Conservation (phyloP, 2,888 invertebrate species). For the Embidobia sp. region DNA sequence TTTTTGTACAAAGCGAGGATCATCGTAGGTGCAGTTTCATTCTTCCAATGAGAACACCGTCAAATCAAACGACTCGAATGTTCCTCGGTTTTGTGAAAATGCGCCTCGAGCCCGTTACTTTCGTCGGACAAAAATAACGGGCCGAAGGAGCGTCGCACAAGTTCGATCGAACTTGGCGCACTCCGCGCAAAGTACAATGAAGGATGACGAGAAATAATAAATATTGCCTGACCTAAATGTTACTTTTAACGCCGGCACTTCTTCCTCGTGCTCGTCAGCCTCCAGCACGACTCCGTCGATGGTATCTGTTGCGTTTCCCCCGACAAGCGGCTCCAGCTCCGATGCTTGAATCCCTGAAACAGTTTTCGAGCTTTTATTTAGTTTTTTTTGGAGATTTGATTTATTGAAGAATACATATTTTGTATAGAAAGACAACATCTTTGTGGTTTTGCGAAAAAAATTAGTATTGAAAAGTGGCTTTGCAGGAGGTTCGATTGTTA, state of each 20-base stretch:
- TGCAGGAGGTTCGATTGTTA: no score
- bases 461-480: no score
- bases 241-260: conserved; percentile 75
- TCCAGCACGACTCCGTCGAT: conserved; percentile 78
- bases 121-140: background rate
- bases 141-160: no score
- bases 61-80: no score
- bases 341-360: conserved; percentile 75
- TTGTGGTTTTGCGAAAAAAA: no score
- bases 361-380: no score
- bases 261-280: conserved; percentile 78
- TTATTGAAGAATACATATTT: no score
- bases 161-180: no score
- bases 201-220: conserved; percentile 26
- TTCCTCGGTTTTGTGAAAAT: background rate
- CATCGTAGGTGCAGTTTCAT: conserved; percentile 71
- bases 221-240: conserved; percentile 76
- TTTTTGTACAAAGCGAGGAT: conserved; percentile 50
- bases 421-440: no score
- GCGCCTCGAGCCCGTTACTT: background rate
- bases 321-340: conserved; percentile 83
- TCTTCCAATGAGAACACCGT: conserved; percentile 57
- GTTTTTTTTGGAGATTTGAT: no score
- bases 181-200: conserved; percentile 10
- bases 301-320: conserved; percentile 82